Evolutionary conservation across 2,888 invertebrate genomes (phyloP), one percentile per base, ranked within the genome.

Genomic region (Nomada fucata): DNA sequence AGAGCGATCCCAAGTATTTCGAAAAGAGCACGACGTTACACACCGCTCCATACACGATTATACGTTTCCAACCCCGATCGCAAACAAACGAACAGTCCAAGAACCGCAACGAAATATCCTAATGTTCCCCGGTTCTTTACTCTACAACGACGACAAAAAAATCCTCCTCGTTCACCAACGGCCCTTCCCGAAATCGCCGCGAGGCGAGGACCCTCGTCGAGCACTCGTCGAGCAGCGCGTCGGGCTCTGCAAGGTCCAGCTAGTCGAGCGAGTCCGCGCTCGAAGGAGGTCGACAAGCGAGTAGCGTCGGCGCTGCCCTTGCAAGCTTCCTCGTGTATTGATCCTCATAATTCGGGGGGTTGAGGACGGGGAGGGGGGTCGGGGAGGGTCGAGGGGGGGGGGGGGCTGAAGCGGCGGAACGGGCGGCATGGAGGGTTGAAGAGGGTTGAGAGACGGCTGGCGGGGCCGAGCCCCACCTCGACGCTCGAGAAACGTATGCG

Each of bases 271-370:
- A 87, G 87, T 90, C 91, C 90, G 90, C 87, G 85, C 88, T 88
- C 89, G 90, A 90, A 90, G 92, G 89, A 90, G 91, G 91, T 91
- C 91, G 91, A 90, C 89, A 89, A 89, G 89, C 89, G 91, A 92
- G 91, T 91, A 91, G 91, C 90, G 90, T 91, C 92, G 91, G 91
- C 90, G 92, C 91, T 92, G 91, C 89, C 91, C 91, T 92, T 92
- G 92, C 92, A 87, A 92, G 91, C 92, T 92, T 91, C 90, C 91
- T 92, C 91, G 93, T 90, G 93, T 93, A 93, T 93, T 93, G 93
- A 93, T 93, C 93, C 93, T 93, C 93, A 93, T 93, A 93, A 93
- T 93, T 93, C 90, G 89, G 91, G 89, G 90, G 90, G 88, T 89
- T n/a, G 15, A 26, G 13, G 57, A 26, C 73, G 76, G 82, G 82